Evolutionary conservation across 2,888 invertebrate species (phyloP).

Genomic region (Drosophila neotestacea): DNA sequence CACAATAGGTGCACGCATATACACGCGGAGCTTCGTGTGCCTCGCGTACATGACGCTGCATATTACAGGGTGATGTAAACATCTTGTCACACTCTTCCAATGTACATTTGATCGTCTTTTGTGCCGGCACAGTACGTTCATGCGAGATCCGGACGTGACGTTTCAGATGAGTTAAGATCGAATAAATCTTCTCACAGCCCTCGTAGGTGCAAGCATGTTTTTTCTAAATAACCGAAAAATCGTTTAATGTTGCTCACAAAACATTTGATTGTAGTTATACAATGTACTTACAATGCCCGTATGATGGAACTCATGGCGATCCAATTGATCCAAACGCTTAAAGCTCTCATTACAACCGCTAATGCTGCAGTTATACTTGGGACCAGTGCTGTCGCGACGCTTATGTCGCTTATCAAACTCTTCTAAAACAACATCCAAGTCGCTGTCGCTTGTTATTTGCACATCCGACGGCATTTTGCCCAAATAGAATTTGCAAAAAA

Average conservation of each 20-base stretch:
- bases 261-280: no score
- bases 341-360: slow-evolving; percentile 86
- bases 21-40: slow-evolving; percentile 85
- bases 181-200: slow-evolving; percentile 88
- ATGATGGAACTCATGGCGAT: slow-evolving; percentile 87
- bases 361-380: slow-evolving; percentile 85
- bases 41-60: slow-evolving; percentile 87
- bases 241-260: slow-evolving; percentile 36
- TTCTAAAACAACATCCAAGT: slow-evolving; percentile 76
- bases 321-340: slow-evolving; percentile 86
- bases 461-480: slow-evolving; percentile 68
- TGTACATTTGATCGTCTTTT: slow-evolving; percentile 74
- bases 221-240: slow-evolving; percentile 83
- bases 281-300: slow-evolving; percentile 86
- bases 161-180: slow-evolving; percentile 87
- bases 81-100: slow-evolving; percentile 85
- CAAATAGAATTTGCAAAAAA: neutral
- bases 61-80: slow-evolving; percentile 86
- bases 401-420: slow-evolving; percentile 44
- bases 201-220: slow-evolving; percentile 87
- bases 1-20: slow-evolving; percentile 87
- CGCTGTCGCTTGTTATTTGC: slow-evolving; percentile 80
- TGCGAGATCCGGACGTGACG: slow-evolving; percentile 87
- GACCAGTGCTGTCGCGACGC: slow-evolving; percentile 62
- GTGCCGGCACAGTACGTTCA: slow-evolving; percentile 70